phyloP scores from a whole-genome alignment of 2,888 invertebrate species.

The Apamea crenata region DNA sequence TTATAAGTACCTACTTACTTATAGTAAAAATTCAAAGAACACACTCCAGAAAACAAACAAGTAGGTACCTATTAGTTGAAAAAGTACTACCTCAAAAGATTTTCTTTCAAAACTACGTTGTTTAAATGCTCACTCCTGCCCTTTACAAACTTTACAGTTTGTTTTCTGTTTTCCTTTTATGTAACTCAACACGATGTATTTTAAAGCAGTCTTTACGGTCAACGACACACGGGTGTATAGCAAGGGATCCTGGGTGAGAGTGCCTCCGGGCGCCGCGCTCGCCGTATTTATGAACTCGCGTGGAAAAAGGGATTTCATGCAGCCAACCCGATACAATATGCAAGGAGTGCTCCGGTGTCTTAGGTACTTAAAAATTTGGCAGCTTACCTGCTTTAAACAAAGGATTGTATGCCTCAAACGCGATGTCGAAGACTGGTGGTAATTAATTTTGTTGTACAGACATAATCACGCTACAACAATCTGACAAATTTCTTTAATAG shows the following conservation, averaged over 20 bases:
- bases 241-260: conserved; percentile 53
- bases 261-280: conserved; percentile 59
- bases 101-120: background rate
- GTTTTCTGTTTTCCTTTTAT: conserved; percentile 30
- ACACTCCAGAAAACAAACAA: background rate
- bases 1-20: background rate
- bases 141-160: conserved; percentile 29
- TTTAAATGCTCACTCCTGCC: background rate
- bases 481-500: too few species aligned
- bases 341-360: conserved; percentile 52
- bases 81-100: background rate
- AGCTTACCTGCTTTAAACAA: conserved; percentile 46
- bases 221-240: conserved; percentile 44
- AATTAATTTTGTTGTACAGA: conserved; percentile 37
- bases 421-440: conserved; percentile 10
- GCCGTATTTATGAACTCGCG: conserved; percentile 69
- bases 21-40: background rate
- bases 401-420: conserved; percentile 40
- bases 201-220: conserved; percentile 57
- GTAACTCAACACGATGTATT: conserved; percentile 50
- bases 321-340: conserved; percentile 64
- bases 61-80: background rate
- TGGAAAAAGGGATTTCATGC: conserved; percentile 73
- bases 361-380: conserved; percentile 31
- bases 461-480: too few species aligned